Percentiles rank a stretch among this genome's conserved stretches.
phyloP scores from a whole-genome alignment of 2,888 invertebrate species.

The Colostygia pectinataria region DNA sequence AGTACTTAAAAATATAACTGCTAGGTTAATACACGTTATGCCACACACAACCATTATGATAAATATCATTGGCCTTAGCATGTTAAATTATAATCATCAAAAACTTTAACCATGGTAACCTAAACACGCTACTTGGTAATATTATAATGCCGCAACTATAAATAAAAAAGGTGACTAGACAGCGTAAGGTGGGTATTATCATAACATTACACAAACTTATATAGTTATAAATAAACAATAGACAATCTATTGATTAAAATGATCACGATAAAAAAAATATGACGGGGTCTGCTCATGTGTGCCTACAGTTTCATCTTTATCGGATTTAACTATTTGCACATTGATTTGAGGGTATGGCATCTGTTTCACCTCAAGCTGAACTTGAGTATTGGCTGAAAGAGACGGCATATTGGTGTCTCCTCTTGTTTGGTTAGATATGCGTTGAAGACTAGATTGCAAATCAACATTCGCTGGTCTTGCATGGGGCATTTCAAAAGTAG shows the following conservation, averaged over 20 bases:
- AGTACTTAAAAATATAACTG: too few relatives aligned
- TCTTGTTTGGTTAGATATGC: not conserved
- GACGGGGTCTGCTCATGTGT: not conserved
- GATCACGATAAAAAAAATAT: constrained; percentile 8
- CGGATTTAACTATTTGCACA: not conserved
- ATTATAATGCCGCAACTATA: too few relatives aligned
- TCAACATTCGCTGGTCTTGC: constrained; percentile 3
- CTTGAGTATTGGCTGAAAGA: constrained; percentile 5
- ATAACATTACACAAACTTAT: not conserved
- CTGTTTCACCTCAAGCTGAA: constrained; percentile 5
- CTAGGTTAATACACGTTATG: too few relatives aligned
- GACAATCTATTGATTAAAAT: not conserved
- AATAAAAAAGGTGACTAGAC: too few relatives aligned
- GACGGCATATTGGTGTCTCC: not conserved
- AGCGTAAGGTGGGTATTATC: too few relatives aligned
- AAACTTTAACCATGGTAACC: too few relatives aligned
- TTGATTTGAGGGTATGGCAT: constrained; percentile 4
- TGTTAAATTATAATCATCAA: too few relatives aligned
- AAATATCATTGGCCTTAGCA: too few relatives aligned
- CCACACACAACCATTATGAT: too few relatives aligned
- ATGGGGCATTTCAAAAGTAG: not conserved
- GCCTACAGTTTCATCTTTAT: not conserved
- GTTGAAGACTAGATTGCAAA: not conserved
- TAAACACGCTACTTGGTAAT: too few relatives aligned
- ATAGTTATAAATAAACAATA: not conserved